Base-by-base conservation (phyloP, 1,140 invertebrate species). In the Aphelinus certus region DNA sequence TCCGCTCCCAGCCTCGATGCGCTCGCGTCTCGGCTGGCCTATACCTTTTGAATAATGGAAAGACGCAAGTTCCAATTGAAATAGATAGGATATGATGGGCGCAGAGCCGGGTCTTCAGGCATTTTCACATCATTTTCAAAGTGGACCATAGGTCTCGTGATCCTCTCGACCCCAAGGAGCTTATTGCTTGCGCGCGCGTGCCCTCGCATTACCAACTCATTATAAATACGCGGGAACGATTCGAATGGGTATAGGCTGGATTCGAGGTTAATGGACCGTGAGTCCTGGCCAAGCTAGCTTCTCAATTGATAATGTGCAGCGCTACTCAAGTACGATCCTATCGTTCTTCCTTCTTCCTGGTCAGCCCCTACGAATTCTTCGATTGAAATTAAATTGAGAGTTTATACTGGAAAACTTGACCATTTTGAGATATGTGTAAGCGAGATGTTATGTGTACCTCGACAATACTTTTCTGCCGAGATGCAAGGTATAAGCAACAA, bases 201-300 rank as follows among this genome's bases (percentile, higher is more conserved):
- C 7, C 53, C 55, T 58, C 49, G 26, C 47, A 72, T 72, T 72
- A 65, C 53, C 55, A 45, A 48, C 26, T 51, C 71, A 72, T 72
- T 72, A 72, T 46, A 68, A 9, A 53, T 61, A 70, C 60, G 62
- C 53, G 64, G 26, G 26, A 26, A 26, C 26, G 26, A 26, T 26
- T 26, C 26, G 26, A 26, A 26, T 26, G 26, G 26, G 62, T 60
- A n/a, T 5, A 43, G 56, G 5, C 10, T 60, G 3, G 64, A 66
- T 74, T 74, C 51, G 56, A 74, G 73, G 73, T 69, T 69, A 74
- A 74, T 69, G 10, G 58, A 74, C 51, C 66, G 51, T 56, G 47
- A 55, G 48, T 3, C 9, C 10, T 10, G n/a, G 0, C 61, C 46
- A 49, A 7, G 61, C 67, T 1, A n/a, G 64, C 58, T 61, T 67